These are phyloP conservation scores for Euura saliciscinereae DNA, from an alignment of 1,140 invertebrate species.

Conservation along the genomic window DNA sequence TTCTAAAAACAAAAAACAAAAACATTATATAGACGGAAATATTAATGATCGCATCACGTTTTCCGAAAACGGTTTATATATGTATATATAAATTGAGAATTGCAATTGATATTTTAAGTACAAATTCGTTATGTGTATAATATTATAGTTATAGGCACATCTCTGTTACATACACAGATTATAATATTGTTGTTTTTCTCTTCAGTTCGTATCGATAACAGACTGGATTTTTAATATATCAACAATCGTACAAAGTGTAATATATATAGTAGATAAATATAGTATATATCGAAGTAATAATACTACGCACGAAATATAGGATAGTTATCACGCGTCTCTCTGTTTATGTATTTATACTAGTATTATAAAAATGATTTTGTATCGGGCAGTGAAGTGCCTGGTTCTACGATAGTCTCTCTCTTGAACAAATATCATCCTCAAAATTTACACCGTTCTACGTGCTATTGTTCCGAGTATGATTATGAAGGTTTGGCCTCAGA, in stretches of 20 bases:
- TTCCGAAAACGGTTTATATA: too few species aligned
- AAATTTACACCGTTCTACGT: background rate
- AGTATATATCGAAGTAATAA: background rate
- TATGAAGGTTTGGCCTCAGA: slow-evolving; percentile 79
- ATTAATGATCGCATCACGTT: background rate
- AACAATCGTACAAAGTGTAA: background rate
- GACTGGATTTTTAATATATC: too few species aligned
- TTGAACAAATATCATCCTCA: background rate
- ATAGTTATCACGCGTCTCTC: too few species aligned
- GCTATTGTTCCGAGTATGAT: slow-evolving; percentile 45
- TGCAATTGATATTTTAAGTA: background rate
- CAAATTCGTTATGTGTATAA: too few species aligned
- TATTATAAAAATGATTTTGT: background rate
- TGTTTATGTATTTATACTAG: too few species aligned
- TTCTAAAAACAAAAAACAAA: slow-evolving; percentile 21
- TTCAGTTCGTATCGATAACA: too few species aligned
- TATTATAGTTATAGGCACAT: background rate
- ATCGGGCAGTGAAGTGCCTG: background rate
- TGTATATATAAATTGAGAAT: background rate
- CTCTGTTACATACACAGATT: background rate
- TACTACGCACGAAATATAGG: too few species aligned
- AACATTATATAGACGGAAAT: background rate
- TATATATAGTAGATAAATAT: background rate
- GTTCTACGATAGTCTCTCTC: background rate
- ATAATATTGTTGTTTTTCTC: too few species aligned